Evolutionary conservation across 1,140 invertebrate species (phyloP).

Genomic region (Sitobion miscanthi): DNA sequence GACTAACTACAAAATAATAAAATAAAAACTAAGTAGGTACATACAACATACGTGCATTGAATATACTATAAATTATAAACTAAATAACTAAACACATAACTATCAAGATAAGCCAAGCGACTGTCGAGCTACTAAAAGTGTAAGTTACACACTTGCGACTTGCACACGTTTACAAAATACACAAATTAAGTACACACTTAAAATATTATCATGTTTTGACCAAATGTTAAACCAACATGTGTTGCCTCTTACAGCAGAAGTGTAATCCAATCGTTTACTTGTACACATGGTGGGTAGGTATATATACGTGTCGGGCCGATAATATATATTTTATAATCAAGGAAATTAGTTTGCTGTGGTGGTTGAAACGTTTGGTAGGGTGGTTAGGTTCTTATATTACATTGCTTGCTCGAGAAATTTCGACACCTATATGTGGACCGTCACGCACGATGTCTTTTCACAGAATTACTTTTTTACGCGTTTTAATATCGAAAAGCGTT

Average conservation of each 20-base stretch:
- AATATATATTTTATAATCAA: background rate
- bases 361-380: background rate
- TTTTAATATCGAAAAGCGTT: background rate
- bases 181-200: background rate
- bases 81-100: background rate
- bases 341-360: background rate
- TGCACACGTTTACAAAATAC: background rate
- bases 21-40: background rate
- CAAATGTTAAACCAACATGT: background rate
- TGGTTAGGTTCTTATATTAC: too few species aligned
- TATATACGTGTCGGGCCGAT: too few species aligned
- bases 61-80: background rate
- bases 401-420: too few species aligned
- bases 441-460: background rate
- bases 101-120: background rate
- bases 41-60: background rate
- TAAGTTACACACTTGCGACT: background rate
- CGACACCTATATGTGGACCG: background rate
- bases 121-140: background rate
- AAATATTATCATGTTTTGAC: background rate
- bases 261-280: too few species aligned
- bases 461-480: background rate
- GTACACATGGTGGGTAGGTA: too few species aligned
- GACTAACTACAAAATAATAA: slow-evolving; percentile 46
- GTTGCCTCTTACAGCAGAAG: background rate